Percentiles rank a stretch among this genome's conserved stretches.
Conservation (phyloP, 2,797 vertebrate genomes). For the Hipposideros larvatus region DNA sequence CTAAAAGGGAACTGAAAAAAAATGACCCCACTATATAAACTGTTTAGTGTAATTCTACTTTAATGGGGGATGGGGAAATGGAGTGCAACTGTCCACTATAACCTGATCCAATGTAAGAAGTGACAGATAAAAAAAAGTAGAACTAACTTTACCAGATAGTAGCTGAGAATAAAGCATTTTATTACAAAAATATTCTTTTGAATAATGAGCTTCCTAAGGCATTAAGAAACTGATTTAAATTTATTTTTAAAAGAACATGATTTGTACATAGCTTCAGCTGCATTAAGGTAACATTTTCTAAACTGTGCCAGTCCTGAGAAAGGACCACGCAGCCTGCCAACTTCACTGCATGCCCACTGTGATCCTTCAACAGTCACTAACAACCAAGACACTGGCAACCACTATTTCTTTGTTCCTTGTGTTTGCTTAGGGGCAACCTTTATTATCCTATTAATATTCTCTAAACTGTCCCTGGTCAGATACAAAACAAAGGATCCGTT, state of each 20-base stretch:
- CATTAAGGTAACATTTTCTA: background rate
- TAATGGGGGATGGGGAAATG: background rate
- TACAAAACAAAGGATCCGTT: constrained; percentile 28
- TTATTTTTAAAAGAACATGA: background rate
- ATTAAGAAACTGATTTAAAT: background rate
- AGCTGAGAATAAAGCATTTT: background rate
- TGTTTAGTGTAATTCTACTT: background rate
- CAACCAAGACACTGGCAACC: background rate
- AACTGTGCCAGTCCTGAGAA: background rate
- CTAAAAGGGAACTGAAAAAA: background rate
- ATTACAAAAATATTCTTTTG: constrained; percentile 26
- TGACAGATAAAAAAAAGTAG: background rate
- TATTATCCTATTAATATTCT: constrained; percentile 20
- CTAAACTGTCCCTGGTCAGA: constrained; percentile 8
- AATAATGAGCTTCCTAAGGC: background rate
- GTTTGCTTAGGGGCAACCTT: constrained; percentile 3
- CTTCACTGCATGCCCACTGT: background rate
- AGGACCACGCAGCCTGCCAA: background rate
- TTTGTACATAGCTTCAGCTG: background rate
- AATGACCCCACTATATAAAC: background rate
- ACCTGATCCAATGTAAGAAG: background rate
- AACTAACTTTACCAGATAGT: constrained; percentile 7
- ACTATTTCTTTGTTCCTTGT: background rate
- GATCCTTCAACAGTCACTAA: background rate
- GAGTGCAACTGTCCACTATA: background rate